Percentiles rank a stretch among this genome's conserved stretches.
Conservation (phyloP, 2,888 invertebrate genomes). For the Amorpha juglandis region DNA sequence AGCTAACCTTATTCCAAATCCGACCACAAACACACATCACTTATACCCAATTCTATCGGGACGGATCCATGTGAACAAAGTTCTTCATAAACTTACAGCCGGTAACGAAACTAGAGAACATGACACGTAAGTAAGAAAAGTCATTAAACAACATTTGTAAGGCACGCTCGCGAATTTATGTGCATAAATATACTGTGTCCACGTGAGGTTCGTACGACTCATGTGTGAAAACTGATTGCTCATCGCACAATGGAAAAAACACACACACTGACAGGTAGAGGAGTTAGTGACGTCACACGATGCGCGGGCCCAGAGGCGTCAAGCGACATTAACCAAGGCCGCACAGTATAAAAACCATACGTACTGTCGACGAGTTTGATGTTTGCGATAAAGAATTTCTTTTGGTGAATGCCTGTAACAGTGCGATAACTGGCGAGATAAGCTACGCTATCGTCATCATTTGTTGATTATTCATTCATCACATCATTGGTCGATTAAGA, state of each 20-base stretch:
- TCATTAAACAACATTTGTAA: neutral
- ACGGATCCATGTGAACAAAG: neutral
- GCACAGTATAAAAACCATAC: neutral
- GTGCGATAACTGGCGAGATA: no score
- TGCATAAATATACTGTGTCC: neutral
- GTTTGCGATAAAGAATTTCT: neutral
- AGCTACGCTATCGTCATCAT: no score
- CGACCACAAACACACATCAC: neutral
- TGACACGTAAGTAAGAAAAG: neutral
- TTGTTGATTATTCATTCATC: no score
- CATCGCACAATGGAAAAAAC: constrained; percentile 1
- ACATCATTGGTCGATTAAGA: no score
- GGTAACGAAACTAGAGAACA: neutral
- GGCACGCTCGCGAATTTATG: neutral
- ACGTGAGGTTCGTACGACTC: constrained; percentile 1
- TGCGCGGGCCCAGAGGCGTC: constrained; percentile 32
- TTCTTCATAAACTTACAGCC: neutral
- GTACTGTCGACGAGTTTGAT: neutral
- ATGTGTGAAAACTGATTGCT: neutral
- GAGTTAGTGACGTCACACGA: constrained; percentile 4
- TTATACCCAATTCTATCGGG: neutral
- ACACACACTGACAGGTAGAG: constrained; percentile 1
- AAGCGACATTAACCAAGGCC: constrained; percentile 49
- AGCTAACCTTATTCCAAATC: neutral
- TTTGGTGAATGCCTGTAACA: no score